Base-by-base conservation (phyloP, 2,888 invertebrate genomes). In the Orthosia gothica region DNA sequence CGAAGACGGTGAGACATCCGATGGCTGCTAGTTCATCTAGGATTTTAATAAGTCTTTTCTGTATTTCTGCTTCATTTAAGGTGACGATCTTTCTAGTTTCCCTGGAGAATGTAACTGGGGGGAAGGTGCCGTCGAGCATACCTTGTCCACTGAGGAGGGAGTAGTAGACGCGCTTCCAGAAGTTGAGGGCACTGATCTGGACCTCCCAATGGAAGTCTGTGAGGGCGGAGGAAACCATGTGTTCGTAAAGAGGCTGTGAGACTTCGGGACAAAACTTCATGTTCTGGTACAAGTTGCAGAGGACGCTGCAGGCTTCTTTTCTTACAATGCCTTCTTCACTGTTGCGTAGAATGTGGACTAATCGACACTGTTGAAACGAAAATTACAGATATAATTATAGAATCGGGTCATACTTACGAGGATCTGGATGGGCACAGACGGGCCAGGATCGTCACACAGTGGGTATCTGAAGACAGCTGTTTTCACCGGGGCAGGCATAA, bases 141-240 rank as follows among this genome's bases (percentile, higher is more conserved):
- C 98, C 98, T 93, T 98, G 98, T 88, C 98, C 97, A 0, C 96
- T 97, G 13, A 98, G 93, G 69, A 97, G 97, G 0, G 97, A 97
- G 40, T 97, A 95, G 61, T 98, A 97, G 32, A 98, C 97, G 16
- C 97, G 94, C 70, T 97, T 97, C 98, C 98, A 98, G 89, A 98
- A 98, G 74, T 97, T 95, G 1, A 98, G 90, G 0, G 98, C 97
- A 71, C 97, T 97, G 0, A 97, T 94, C 92, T 98, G 98, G 0
- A 98, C 98, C 91, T 98, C 98, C 98, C 98, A 98, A 89, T 98
- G 98, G 73, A 98, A 97, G 91, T 98, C 98, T 15, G 97, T 95
- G 0, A 97, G 96, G 0, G 98, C 97, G 1, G 98, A 97, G 18
- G 97, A 96, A 0, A 97, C 97, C 97, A 98, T 97, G 7, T 97